Conservation (phyloP, 2,113 vertebrate genomes). For the Argyrosomus japonicus region DNA sequence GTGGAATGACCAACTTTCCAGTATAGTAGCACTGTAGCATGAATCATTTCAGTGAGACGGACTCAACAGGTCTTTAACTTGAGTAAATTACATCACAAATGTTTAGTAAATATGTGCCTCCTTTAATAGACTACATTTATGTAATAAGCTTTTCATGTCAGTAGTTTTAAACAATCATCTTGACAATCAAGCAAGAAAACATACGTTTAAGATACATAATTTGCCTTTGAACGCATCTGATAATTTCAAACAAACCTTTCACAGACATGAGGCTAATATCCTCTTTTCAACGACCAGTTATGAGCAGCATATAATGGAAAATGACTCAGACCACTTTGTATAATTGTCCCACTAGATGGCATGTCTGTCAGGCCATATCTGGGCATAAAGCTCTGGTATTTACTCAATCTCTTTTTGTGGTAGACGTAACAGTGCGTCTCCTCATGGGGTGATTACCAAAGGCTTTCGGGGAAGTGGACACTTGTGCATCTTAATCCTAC, state of each 20-base stretch:
- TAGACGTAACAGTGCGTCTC: constrained; percentile 19
- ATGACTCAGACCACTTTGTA: constrained; percentile 19
- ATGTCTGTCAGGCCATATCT: not conserved
- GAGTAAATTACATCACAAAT: not conserved
- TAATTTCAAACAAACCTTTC: not conserved
- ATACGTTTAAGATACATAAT: not conserved
- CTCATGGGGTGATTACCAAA: constrained; percentile 13
- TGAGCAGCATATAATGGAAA: not conserved
- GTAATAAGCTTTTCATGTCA: not conserved
- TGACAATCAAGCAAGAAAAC: not conserved
- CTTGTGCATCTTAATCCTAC: constrained; percentile 35
- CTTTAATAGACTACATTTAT: not conserved
- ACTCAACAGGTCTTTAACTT: not conserved
- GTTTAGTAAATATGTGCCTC: not conserved
- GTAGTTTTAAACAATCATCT: not conserved
- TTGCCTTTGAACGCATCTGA: not conserved
- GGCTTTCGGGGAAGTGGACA: constrained; percentile 27
- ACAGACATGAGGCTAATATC: not conserved
- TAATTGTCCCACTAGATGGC: constrained; percentile 11
- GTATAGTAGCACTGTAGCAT: not conserved
- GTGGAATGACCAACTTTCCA: not conserved
- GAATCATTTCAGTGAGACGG: constrained; percentile 2
- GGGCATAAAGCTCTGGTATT: not conserved
- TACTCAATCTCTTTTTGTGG: not conserved
- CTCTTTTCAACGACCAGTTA: constrained; percentile 11